These are phyloP conservation scores for Hemicordylus capensis DNA, from an alignment of 2,113 vertebrate genomes.

Conservation along the genomic window DNA sequence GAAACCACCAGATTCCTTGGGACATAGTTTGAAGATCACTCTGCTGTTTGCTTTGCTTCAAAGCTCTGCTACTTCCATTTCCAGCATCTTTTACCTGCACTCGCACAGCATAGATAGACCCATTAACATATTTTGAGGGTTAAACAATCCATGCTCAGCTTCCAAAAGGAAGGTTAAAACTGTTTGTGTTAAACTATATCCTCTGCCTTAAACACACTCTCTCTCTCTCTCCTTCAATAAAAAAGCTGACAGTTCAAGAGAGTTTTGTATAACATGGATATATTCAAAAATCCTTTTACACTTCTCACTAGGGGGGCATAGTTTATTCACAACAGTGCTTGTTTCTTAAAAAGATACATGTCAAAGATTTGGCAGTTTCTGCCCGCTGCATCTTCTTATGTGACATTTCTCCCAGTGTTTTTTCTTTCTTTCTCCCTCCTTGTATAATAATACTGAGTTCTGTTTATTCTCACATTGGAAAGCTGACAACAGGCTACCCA, in stretches of 20 bases:
- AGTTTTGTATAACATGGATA: slow-evolving; percentile 9
- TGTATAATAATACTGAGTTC: not conserved
- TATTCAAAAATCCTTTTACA: slow-evolving; percentile 6
- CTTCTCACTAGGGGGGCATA: slow-evolving; percentile 1
- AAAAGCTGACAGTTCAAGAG: slow-evolving; percentile 10
- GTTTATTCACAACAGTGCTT: slow-evolving; percentile 19
- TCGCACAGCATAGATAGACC: not conserved
- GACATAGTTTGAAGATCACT: not conserved
- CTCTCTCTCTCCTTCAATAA: not conserved
- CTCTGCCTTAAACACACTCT: not conserved
- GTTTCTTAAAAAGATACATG: slow-evolving; percentile 8
- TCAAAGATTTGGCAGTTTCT: slow-evolving; percentile 23
- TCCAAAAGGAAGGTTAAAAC: not conserved
- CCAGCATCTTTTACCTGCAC: not conserved
- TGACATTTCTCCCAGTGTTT: not conserved
- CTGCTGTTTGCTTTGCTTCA: not conserved
- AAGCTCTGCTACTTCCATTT: not conserved
- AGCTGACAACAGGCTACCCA: not conserved
- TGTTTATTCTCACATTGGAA: not conserved
- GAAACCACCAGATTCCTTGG: not conserved
- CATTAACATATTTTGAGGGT: not conserved
- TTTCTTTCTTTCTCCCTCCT: not conserved
- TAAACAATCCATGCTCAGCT: not conserved
- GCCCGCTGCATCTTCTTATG: not conserved
- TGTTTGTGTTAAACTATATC: not conserved